Conservation (phyloP, 1,140 invertebrate genomes). For the Melanaphis sacchari region DNA sequence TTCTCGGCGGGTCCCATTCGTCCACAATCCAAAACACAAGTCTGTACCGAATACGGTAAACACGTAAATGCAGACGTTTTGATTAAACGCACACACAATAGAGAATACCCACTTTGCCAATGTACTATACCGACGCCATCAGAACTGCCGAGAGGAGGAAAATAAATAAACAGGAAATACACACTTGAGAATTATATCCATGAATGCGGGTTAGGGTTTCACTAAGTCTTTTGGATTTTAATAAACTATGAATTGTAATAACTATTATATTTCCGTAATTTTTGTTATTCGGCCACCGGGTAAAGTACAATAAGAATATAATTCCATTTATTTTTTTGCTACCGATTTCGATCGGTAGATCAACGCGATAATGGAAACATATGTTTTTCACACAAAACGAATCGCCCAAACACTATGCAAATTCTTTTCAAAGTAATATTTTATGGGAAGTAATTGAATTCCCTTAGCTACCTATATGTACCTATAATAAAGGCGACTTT, state of each 20-base stretch:
- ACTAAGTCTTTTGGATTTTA: not conserved
- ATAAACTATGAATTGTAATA: slow-evolving; percentile 1
- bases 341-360: not conserved
- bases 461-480: not conserved
- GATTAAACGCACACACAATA: not conserved
- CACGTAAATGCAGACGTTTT: not conserved
- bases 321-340: not conserved
- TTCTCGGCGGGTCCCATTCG: not conserved
- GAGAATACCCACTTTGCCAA: not conserved
- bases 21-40: slow-evolving; percentile 20
- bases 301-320: not conserved
- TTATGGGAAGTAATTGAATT: not conserved
- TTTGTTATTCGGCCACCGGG: not conserved
- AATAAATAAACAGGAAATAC: not conserved
- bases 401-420: not conserved
- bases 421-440: not conserved
- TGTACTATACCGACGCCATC: not conserved
- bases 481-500: not conserved
- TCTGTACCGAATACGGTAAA: not conserved
- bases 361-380: not conserved
- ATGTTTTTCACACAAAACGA: not conserved
- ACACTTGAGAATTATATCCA: not conserved
- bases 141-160: not conserved
- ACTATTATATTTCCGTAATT: not conserved
- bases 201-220: not conserved